Percentiles rank a stretch among this genome's conserved stretches.
These are phyloP conservation scores for Cyphomyrus discorhynchus DNA, from an alignment of 2,113 vertebrate species.

Conservation along the genomic window DNA sequence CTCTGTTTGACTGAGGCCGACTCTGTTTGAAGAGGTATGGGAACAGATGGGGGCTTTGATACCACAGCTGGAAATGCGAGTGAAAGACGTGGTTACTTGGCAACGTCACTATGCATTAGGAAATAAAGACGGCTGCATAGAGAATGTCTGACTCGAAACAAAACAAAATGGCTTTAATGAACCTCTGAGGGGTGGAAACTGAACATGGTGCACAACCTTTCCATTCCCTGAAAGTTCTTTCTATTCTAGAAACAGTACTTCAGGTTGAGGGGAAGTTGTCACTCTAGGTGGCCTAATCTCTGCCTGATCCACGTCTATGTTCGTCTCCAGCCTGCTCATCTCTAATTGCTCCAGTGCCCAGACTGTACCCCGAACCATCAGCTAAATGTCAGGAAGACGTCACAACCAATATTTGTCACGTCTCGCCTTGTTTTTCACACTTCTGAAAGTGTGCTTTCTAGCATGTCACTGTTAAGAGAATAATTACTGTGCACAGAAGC, in stretches of 20 bases:
- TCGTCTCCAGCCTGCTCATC: not conserved
- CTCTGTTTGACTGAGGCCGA: not conserved
- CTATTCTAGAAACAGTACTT: not conserved
- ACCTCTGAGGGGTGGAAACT: not conserved
- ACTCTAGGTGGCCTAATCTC: not conserved
- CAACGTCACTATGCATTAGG: slow-evolving; percentile 4
- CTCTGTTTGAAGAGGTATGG: not conserved
- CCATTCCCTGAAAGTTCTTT: not conserved
- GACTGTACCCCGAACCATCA: not conserved
- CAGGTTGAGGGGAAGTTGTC: not conserved
- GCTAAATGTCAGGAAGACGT: slow-evolving; percentile 15
- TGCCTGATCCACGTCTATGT: not conserved
- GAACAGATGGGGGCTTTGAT: not conserved
- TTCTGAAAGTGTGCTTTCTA: not conserved
- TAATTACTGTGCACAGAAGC: not conserved
- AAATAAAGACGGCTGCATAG: not conserved
- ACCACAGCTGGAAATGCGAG: not conserved
- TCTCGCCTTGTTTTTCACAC: not conserved
- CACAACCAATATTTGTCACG: not conserved
- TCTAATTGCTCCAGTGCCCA: not conserved
- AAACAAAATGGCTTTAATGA: not conserved
- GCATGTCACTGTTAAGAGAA: not conserved
- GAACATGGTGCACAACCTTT: too few species aligned
- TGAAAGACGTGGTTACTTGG: slow-evolving; percentile 11
- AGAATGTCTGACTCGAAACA: not conserved